Conservation (phyloP, 2,888 invertebrate genomes). For the Melanargia galathea region DNA sequence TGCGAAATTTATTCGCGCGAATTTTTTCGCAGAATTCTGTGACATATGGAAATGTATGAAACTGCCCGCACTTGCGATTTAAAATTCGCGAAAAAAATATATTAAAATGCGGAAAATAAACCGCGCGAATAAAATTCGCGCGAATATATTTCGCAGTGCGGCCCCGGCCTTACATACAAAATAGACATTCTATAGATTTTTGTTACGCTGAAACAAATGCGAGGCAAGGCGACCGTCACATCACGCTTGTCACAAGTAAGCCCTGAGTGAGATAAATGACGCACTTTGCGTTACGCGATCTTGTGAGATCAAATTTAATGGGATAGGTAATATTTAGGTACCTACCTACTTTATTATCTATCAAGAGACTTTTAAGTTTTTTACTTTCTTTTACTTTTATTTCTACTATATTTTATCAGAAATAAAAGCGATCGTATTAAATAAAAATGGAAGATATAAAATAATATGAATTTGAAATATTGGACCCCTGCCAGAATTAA, state of each 20-base stretch:
- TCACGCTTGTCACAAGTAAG: conserved; percentile 20
- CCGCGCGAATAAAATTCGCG: too few relatives aligned
- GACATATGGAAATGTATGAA: too few relatives aligned
- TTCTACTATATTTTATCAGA: too few relatives aligned
- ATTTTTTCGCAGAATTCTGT: too few relatives aligned
- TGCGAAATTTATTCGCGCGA: too few relatives aligned
- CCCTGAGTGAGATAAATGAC: conserved; percentile 25
- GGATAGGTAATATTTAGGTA: conserved; percentile 5
- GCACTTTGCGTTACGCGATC: conserved; percentile 16
- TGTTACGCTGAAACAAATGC: conserved; percentile 1
- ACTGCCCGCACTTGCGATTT: too few relatives aligned
- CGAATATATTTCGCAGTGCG: too few relatives aligned
- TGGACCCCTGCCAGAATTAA: conserved; percentile 1
- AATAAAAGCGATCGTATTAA: neutral
- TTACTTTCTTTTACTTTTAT: too few relatives aligned
- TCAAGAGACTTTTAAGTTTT: too few relatives aligned
- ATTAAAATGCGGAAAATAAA: too few relatives aligned
- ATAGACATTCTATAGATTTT: neutral
- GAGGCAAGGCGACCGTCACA: conserved; percentile 14
- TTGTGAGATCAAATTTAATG: conserved; percentile 23
- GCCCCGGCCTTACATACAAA: too few relatives aligned
- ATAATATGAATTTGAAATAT: neutral
- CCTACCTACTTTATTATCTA: neutral
- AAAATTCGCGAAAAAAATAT: too few relatives aligned
- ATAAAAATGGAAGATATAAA: conserved; percentile 4